A percentile compares a stretch with the other conserved stretches of the same genome.
Evolutionary conservation across 2,113 vertebrate species (phyloP).

Genomic region (Numenius arquata): DNA sequence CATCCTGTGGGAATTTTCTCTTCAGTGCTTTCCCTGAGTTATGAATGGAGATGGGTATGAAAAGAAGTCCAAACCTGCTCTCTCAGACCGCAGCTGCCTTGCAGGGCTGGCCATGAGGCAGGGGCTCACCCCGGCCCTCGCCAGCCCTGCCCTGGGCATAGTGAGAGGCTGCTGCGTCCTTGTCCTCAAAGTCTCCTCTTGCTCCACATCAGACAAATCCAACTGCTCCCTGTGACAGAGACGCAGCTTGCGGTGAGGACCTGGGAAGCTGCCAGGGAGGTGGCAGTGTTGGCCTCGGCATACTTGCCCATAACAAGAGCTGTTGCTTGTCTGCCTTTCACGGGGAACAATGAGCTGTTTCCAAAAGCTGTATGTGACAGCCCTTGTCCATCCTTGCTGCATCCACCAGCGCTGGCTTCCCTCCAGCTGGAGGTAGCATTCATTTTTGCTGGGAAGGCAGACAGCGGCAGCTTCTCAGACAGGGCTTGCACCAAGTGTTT

Average conservation of each 20-base stretch:
- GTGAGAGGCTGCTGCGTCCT: not conserved
- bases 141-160: not conserved
- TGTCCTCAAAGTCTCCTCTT: not conserved
- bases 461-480: not conserved
- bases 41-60: not conserved
- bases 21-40: not conserved
- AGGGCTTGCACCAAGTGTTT: not conserved
- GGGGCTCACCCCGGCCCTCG: fast-evolving
- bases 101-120: not conserved
- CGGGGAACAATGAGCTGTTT: not conserved
- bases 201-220: fast-evolving
- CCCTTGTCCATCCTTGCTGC: not conserved
- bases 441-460: not conserved
- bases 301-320: not conserved
- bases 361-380: not conserved
- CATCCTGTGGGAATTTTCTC: fast-evolving
- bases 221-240: not conserved
- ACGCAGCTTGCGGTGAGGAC: fast-evolving
- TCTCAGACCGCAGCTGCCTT: not conserved
- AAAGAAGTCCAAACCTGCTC: not conserved
- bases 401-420: not conserved
- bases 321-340: not conserved
- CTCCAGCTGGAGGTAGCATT: not conserved
- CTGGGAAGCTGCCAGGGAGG: not conserved
- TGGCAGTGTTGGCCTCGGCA: fast-evolving